Evolutionary conservation across 1,140 invertebrate species (phyloP), one percentile per base, ranked within the genome.

Genomic region (Epicauta chinensis): DNA sequence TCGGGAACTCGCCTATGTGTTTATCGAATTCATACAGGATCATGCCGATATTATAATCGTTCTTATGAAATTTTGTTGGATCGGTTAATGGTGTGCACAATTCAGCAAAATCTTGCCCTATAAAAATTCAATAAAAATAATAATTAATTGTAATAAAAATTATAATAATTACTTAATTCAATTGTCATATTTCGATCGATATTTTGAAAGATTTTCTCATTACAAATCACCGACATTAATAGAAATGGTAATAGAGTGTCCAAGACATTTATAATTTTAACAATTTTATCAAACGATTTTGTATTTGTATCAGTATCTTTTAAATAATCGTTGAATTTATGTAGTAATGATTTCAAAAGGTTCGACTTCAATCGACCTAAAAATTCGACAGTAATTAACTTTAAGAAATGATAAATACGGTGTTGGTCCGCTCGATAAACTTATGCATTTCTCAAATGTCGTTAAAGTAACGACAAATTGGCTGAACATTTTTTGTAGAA

Each of bases 1-100:
- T 56, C 16, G 60, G 50, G 53, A 71, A 71, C 45, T 73, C 68
- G 69, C 63, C 74, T 0, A 70, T 60, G 38, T 67, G 71, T 56
- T 66, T 66, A 55, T 79, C 74, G 66, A 81, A 81, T 11, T 75
- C 73, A 47, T 76, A 74, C 17, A 80, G 62, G 29, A 80, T 63
- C 41, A 68, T 53, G 31, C 73, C 76, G 39, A 76, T 55, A 44
- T 73, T 68, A n/a, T 73, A 29, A 7, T 73, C 65, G 13, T 69
- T 64, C 15, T 75, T 67, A 37, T 72, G 75, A 61, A 80, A 80
- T 39, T 75, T 63, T 48, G 68, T 66, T 9, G 79, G 79, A 61
- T 78, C 76, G n/a, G 70, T 70, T 32, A 81, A 70, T 41, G 63
- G 53, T 3, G 72, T 74, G 35, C 69, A 69, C 52, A 50, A 73